phyloP scores from a whole-genome alignment of 1,140 invertebrate species.

The Atta cephalotes region DNA sequence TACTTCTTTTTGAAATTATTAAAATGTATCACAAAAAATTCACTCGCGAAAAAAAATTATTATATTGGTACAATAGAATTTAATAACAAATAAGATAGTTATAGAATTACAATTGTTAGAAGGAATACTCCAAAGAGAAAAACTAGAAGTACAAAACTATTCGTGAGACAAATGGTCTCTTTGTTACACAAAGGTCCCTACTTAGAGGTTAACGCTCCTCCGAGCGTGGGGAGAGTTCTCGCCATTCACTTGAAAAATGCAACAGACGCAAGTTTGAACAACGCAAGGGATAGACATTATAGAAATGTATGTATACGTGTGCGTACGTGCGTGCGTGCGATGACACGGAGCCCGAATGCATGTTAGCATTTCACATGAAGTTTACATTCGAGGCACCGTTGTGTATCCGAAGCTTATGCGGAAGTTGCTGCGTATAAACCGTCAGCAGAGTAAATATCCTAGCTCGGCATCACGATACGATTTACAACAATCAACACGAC shows the following conservation, averaged over 20 bases:
- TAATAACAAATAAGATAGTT: not conserved
- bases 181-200: not conserved
- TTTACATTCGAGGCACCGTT: conserved; percentile 57
- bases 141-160: not conserved
- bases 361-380: conserved; percentile 55
- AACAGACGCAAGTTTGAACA: conserved; percentile 44
- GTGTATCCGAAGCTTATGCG: conserved; percentile 56
- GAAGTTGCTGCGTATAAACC: conserved; percentile 57
- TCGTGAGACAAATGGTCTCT: conserved; percentile 5
- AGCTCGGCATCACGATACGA: conserved; percentile 54
- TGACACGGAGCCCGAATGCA: conserved; percentile 30
- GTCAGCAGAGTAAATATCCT: conserved; percentile 53
- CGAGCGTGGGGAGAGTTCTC: not conserved
- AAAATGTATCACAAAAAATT: not conserved
- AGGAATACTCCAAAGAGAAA: not conserved
- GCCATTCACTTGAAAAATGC: conserved; percentile 43
- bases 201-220: conserved; percentile 37
- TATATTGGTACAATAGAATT: not conserved
- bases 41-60: not conserved
- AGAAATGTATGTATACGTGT: not conserved
- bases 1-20: not conserved
- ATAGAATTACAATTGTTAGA: not conserved
- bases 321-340: conserved; percentile 6
- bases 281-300: not conserved
- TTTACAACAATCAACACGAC: conserved; percentile 43